Evolutionary conservation across 2,113 vertebrate species (phyloP), one percentile per base, ranked within the genome.

Genomic region (Mungos mungo): DNA sequence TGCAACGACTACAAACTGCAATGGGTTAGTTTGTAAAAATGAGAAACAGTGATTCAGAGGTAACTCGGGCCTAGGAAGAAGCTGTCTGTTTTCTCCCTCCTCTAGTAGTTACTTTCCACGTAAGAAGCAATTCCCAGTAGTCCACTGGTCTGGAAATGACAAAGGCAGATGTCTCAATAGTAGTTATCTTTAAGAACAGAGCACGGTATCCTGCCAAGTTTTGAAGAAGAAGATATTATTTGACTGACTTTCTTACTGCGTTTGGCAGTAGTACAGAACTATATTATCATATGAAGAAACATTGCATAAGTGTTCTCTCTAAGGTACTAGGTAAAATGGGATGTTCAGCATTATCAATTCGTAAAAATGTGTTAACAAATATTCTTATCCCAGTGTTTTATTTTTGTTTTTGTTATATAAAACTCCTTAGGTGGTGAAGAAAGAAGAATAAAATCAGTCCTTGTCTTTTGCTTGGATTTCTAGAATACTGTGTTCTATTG

Each of bases 191-290:
- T 84, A 77, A 93, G 31, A 94, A 41, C 16, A 93, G 29, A 83
- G 5, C 11, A 52, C 0, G 1, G 72, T 83, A 15, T 71, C 57
- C 80, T 76, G 65, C 84, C 54, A 96, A 29, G 21, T 9, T 74
- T 68, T 50, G 13, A 41, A 47, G n/a, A 95, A 63, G 7, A 76
- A 69, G 38, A 74, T 85, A 93, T 54, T 80, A 96, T 82, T 97
- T 96, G 74, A 77, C n/a, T 57, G 35, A 82, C 25, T 86, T 45
- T 23, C 29, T 94, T 97, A 69, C 10, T 31, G 35, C 57, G 88
- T 60, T 45, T 85, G 15, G 92, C n/a, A 29, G 0, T 54, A 54
- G 89, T 93, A 74, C 23, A 71, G 9, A 93, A 60, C 3, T 54
- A 54, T 90, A 96, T 96, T 80, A 96, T 79, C 29, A 91, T 23